A percentile compares a stretch with the other conserved stretches of the same genome.
Conservation (phyloP, 2,113 vertebrate genomes). For the Loxodonta africana region DNA sequence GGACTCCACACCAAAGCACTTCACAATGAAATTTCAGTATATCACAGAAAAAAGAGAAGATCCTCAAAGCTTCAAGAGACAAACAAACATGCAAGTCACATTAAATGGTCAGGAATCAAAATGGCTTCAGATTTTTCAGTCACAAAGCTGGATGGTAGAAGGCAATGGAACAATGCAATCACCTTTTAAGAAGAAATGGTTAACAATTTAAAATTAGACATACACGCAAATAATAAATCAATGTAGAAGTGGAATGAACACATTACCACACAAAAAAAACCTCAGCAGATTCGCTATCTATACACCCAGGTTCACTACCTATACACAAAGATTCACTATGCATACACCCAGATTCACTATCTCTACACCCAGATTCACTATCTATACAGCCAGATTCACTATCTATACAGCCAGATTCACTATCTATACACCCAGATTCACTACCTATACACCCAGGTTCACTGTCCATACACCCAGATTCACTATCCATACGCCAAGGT, state of each 20-base stretch:
- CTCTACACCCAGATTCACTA: no score
- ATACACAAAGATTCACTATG: no score
- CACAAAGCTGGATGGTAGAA: not conserved
- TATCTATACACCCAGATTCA: no score
- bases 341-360: no score
- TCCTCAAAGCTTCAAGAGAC: not conserved
- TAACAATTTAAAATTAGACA: not conserved
- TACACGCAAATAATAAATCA: not conserved
- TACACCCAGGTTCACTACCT: no score
- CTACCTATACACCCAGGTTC: no score
- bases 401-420: no score
- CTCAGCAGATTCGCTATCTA: not conserved
- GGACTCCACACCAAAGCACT: not conserved
- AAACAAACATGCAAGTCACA: not conserved
- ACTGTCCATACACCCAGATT: no score
- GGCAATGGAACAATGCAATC: no score
- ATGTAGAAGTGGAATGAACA: not conserved
- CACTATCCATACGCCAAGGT: no score
- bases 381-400: no score
- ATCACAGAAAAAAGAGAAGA: not conserved
- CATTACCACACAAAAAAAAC: not conserved
- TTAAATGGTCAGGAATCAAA: not conserved
- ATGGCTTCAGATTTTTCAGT: not conserved
- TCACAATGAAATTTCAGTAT: not conserved
- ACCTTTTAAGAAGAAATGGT: not conserved